A percentile compares a stretch with the other conserved stretches of the same genome.
Evolutionary conservation across 2,888 invertebrate genomes (phyloP).

Genomic region (Seira sanloemensis): DNA sequence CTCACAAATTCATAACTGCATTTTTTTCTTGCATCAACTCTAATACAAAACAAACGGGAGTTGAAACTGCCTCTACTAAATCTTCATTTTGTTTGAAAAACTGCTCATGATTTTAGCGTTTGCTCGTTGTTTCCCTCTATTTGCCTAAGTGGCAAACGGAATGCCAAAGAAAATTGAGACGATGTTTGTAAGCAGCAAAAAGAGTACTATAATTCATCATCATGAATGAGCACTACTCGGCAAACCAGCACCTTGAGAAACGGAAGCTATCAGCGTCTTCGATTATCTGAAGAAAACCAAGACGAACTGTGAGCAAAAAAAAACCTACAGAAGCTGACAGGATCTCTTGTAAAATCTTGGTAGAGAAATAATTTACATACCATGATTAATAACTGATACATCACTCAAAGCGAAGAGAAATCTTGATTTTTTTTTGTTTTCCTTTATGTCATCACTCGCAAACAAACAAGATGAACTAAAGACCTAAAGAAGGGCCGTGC

Average conservation of each 20-base stretch:
- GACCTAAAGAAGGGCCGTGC: not conserved
- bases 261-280: conserved; percentile 1
- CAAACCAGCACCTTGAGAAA: too few relatives aligned
- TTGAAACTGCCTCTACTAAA: conserved; percentile 34
- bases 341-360: conserved; percentile 26
- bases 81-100: too few relatives aligned
- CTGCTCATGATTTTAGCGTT: too few relatives aligned
- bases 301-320: not conserved
- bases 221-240: too few relatives aligned
- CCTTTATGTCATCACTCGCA: conserved; percentile 33
- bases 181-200: too few relatives aligned
- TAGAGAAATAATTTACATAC: conserved; percentile 44
- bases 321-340: conserved; percentile 19
- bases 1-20: conserved; percentile 35
- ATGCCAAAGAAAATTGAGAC: too few relatives aligned
- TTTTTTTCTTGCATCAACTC: conserved; percentile 9
- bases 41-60: conserved; percentile 10
- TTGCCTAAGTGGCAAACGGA: too few relatives aligned
- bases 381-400: conserved; percentile 50
- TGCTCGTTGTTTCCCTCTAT: too few relatives aligned
- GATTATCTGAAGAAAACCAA: conserved; percentile 13
- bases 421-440: conserved; percentile 9
- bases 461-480: conserved; percentile 5
- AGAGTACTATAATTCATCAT: too few relatives aligned
- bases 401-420: conserved; percentile 24